Base-by-base conservation (phyloP, 2,113 vertebrate genomes). In the Uria lomvia region DNA sequence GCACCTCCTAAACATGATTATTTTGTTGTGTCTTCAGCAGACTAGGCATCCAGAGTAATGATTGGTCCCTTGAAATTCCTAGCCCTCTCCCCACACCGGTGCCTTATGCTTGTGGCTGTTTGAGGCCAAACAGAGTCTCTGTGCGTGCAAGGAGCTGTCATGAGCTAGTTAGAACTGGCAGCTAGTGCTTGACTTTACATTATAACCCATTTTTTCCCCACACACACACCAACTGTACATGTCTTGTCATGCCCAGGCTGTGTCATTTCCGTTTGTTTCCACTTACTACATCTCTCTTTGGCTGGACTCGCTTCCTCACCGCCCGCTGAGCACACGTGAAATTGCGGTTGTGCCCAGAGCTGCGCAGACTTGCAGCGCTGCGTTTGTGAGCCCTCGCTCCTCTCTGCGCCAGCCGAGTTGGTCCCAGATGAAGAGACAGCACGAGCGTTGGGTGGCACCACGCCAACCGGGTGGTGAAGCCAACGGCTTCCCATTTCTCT, bases 221-320 rank as follows among this genome's bases (percentile, higher is more conserved):
- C 36, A 12, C 1, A 1, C 40, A 12, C 1, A 2, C 94, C 1
- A 0, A 50, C 79, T 55, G 38, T 65, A 52, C 72, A 0, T 16
- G 96, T 75, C 88, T 85, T 60, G 40, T 91, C 95, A 53, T 89
- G 96, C 91, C 94, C 60, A 53, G 86, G 79, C 83, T 78, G 79
- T 95, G 88, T 95, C 95, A 84, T 91, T 96, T 93, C 94, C 40
- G 27, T 87, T 95, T 67, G 60, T 89, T 90, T 91, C 87, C 73
- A 77, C 52, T 67, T 26, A 43, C 38, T 8, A 18, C 76, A 18
- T 77, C 86, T 77, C 42, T 40, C 40, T 38, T 13, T 91, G 94
- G 89, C 87, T 36, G 73, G 62, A 32, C 74, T 94, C 6, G 6
- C 52, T 40, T 78, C 73, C 91, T 60, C 29, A 7, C 68, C 0